phyloP scores from a whole-genome alignment of 2,113 vertebrate species.

The Tauraco erythrolophus region DNA sequence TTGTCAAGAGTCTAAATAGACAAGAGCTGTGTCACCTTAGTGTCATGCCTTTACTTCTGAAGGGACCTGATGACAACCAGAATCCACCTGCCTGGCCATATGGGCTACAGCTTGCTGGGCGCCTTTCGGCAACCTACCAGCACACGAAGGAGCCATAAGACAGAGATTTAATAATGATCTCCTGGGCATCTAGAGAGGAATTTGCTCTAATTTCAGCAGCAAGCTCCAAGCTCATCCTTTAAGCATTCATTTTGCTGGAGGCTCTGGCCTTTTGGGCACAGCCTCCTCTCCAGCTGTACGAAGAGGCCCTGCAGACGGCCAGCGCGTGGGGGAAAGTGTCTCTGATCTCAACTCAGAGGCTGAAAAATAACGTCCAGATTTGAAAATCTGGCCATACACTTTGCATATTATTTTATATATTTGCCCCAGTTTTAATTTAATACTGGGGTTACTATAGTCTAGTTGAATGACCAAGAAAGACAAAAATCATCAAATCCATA shows the following conservation, averaged over 20 bases:
- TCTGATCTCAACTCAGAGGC: neutral
- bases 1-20: neutral
- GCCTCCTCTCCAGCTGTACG: neutral
- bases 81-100: neutral
- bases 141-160: neutral
- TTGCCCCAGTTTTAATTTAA: neutral
- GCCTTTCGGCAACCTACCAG: neutral
- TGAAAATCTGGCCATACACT: neutral
- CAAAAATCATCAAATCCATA: neutral
- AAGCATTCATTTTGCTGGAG: accelerated
- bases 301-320: neutral
- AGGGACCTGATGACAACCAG: neutral
- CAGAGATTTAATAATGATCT: neutral
- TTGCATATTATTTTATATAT: neutral
- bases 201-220: neutral
- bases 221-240: neutral
- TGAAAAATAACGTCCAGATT: neutral
- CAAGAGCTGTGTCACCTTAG: neutral
- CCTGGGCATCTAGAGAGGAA: neutral
- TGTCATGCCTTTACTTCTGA: neutral
- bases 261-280: neutral
- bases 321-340: neutral
- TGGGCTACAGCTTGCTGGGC: neutral
- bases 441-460: neutral
- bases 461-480: neutral